Conservation (phyloP, 2,888 invertebrate species). For the Tetranychus piercei region DNA sequence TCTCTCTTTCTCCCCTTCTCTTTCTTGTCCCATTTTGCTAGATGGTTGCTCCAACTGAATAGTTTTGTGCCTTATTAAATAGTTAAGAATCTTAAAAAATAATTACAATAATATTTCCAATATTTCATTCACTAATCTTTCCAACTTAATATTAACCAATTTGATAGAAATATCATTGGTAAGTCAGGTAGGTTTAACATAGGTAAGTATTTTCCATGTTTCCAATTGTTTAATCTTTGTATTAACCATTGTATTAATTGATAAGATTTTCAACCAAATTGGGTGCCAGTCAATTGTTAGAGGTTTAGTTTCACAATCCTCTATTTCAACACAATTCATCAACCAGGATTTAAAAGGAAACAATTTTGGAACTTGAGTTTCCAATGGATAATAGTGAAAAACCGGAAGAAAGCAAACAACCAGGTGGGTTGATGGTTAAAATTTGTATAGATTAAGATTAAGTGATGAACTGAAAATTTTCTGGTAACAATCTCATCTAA, state of each 20-base stretch:
- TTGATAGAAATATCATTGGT: neutral
- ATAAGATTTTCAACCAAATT: too few relatives aligned
- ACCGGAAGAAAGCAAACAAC: too few relatives aligned
- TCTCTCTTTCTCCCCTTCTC: constrained; percentile 8
- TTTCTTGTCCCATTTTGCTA: neutral
- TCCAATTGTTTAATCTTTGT: neutral
- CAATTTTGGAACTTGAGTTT: too few relatives aligned
- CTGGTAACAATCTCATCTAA: too few relatives aligned
- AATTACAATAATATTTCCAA: neutral
- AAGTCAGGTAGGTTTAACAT: neutral
- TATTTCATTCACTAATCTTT: neutral
- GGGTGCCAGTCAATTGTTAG: too few relatives aligned
- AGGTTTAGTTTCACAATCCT: too few relatives aligned
- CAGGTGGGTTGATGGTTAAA: too few relatives aligned
- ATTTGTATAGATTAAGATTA: too few relatives aligned
- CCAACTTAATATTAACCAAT: neutral
- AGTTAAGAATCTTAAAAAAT: neutral
- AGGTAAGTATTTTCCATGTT: neutral
- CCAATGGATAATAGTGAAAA: too few relatives aligned
- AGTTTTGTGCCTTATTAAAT: neutral
- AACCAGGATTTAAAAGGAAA: too few relatives aligned
- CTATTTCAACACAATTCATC: too few relatives aligned
- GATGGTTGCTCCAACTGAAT: neutral
- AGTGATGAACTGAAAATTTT: too few relatives aligned
- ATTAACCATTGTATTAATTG: neutral